Evolutionary conservation across 2,797 vertebrate genomes (phyloP).

Genomic region (Aulostomus chinensis): DNA sequence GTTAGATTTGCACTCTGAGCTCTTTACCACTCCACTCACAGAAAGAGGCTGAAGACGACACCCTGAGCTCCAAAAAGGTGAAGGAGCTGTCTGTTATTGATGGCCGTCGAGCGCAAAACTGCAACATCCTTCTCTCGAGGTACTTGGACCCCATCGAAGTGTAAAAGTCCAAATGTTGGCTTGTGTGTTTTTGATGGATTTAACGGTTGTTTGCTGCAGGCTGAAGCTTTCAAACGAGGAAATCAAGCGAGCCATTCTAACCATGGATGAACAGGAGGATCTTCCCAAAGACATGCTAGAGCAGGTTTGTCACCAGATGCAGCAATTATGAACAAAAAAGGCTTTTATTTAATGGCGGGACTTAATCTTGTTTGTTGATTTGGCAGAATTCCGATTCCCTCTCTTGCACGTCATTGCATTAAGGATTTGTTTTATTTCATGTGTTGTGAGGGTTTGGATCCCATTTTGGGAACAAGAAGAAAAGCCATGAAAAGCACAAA

Average conservation of each 20-base stretch:
- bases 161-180: not conserved
- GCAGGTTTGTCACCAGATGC: conserved; percentile 87
- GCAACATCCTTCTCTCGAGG: conserved; percentile 98
- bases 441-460: too few species aligned
- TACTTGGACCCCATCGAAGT: too few species aligned
- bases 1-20: not conserved
- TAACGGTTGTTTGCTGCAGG: conserved; percentile 70
- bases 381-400: not conserved
- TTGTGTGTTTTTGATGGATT: not conserved
- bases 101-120: conserved; percentile 96
- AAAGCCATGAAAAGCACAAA: too few species aligned
- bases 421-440: too few species aligned
- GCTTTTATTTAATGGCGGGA: too few species aligned
- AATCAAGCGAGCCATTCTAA: conserved; percentile 96
- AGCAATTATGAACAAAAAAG: not conserved
- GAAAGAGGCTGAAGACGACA: conserved; percentile 94
- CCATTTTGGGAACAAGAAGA: too few species aligned
- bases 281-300: conserved; percentile 99
- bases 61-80: conserved; percentile 91
- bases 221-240: conserved; percentile 97
- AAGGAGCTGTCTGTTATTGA: conserved; percentile 98
- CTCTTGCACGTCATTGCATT: not conserved
- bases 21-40: conserved; percentile 31
- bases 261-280: conserved; percentile 98
- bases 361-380: not conserved